Evolutionary conservation across 2,797 vertebrate genomes (phyloP), one percentile per base, ranked within the genome.

Genomic region (Macropus fuliginosus): DNA sequence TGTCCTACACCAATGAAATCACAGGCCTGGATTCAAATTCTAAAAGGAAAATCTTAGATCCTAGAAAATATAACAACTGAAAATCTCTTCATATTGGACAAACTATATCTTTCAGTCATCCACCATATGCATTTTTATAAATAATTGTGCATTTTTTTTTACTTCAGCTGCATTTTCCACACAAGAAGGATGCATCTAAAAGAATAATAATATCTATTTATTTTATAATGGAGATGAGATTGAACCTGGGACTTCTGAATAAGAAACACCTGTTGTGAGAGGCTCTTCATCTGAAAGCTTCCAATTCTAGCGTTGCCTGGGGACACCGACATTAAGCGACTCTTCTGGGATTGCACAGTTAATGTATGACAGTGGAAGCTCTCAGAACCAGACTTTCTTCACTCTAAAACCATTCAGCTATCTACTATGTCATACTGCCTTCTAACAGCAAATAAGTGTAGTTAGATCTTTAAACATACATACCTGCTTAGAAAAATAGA

Each of bases 31-130:
- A 87, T 46, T 16, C 74, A 87, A 50, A 27, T 50, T 87, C 50
- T 87, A 8, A 87, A 87, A 87, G 27, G 14, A 81, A 81, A 27
- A 27, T 27, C 24, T 3, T 46, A 87, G 40, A 87, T 0, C 21
- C 40, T 87, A 87, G 40, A 11, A 50, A 87, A 46, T 46, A 46
- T 87, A 27, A 27, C 74, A 95, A 46, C 18, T 31, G 16, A 18
- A 18, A 94, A 14, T 0, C 59, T 94, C 93, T 95, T 95, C 92
- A 93, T 91, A 92, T 74, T 94, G 57, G 87, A 96, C 24, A 34
- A 95, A 91, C 24, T 5, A 8, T 96, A 46, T 52, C 66, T 87
- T 97, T 97, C 54, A 96, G 95, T 96, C 81, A 54, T 90, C 95
- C 95, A 95, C 21, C 50, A 87, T 55, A 90, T 18, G 0, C 28